phyloP scores from a whole-genome alignment of 1,140 invertebrate genomes.

The Agraylea sexmaculata region DNA sequence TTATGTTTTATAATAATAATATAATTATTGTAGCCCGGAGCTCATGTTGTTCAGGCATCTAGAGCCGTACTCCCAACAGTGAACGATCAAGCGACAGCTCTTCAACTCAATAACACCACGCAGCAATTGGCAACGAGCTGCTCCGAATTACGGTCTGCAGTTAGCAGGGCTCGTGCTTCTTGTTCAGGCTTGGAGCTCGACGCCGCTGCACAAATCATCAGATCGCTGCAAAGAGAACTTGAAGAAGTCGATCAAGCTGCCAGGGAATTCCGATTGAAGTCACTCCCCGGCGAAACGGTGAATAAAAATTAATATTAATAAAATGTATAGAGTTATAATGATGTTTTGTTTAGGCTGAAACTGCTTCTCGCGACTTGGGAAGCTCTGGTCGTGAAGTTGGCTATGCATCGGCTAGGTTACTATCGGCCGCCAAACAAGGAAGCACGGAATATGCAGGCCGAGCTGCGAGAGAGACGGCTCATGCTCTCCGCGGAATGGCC shows the following conservation, averaged over 20 bases:
- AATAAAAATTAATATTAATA: constrained; percentile 17
- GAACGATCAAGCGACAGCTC: constrained; percentile 61
- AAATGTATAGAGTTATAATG: constrained; percentile 3
- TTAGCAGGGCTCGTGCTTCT: constrained; percentile 73
- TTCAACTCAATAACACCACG: constrained; percentile 54
- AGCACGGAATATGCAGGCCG: constrained; percentile 76
- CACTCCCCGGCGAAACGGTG: constrained; percentile 77
- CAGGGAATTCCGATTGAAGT: constrained; percentile 53
- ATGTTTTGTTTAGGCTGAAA: constrained; percentile 47
- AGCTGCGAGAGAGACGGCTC: constrained; percentile 69
- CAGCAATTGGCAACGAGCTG: constrained; percentile 66
- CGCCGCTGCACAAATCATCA: constrained; percentile 71
- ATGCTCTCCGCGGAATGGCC: constrained; percentile 60
- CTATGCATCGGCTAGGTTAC: constrained; percentile 61
- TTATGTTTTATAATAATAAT: background rate
- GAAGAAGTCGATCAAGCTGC: constrained; percentile 68
- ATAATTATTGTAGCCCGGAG: constrained; percentile 38
- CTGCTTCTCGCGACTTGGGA: constrained; percentile 58
- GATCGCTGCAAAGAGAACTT: constrained; percentile 68
- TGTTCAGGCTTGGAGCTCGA: constrained; percentile 80
- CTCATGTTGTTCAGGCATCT: constrained; percentile 61
- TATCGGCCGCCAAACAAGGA: constrained; percentile 74
- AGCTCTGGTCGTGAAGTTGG: constrained; percentile 50
- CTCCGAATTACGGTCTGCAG: constrained; percentile 66
- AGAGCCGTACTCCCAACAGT: constrained; percentile 79